Base-by-base conservation (phyloP, 1,140 invertebrate genomes). In the Sycobia sp. region DNA sequence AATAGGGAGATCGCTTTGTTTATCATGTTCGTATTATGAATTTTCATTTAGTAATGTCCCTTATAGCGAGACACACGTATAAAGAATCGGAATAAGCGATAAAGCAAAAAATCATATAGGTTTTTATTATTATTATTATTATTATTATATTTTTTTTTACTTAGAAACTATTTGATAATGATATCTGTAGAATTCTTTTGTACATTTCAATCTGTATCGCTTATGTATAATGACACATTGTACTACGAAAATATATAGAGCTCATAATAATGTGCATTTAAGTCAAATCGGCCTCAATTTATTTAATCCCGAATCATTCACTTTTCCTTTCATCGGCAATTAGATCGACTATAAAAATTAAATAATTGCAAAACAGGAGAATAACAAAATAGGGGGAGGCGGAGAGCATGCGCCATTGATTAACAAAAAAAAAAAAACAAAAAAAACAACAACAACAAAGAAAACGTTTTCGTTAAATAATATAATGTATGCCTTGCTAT, bases 231-330 rank as follows among this genome's bases (percentile, higher is more conserved):
- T 59, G 27, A 22, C 43, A 56, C 54, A 58, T 27, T 53, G 49
- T 65, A 65, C 36, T 53, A 59, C 54, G 46, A 34, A 53, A 58
- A 65, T 65, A n/a, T n/a, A 57, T 65, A 65, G 32, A 65, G n/a
- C 49, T 64, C 46, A 44, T 47, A 53, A 44, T 47, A 53, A 53
- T 50, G 46, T 64, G 62, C 62, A 65, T 65, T 65, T 58, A 44
- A 36, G 20, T 22, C 32, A 62, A 56, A 23, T 49, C 49, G 25
- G 25, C 41, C 16, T 62, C 44, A 53, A 43, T 32, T 49, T 55
- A 49, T 62, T 39, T 5, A 43, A 44, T 0, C 23, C 34, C 25
- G 2, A 32, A 1, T 44, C 32, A 44, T 22, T 18, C 14, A 4
- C 23, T n/a, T 23, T 23, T 41, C n/a, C n/a, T n/a, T n/a, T n/a